A percentile compares a stretch with the other conserved stretches of the same genome.
These are phyloP conservation scores for Drosophila kanapiae DNA, from an alignment of 1,140 invertebrate genomes.

Conservation along the genomic window DNA sequence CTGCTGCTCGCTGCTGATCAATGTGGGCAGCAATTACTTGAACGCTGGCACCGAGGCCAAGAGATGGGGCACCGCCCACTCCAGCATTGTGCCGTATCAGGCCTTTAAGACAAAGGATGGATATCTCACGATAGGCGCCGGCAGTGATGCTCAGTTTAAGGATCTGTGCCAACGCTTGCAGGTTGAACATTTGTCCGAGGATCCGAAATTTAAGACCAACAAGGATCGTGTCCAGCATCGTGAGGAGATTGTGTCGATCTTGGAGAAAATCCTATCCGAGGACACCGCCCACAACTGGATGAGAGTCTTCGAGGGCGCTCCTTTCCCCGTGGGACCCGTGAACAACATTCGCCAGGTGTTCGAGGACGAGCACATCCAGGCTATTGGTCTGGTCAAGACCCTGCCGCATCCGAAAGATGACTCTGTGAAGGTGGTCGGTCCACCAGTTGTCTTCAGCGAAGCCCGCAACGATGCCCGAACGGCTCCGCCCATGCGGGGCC, in stretches of 20 bases:
- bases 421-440: conserved; percentile 92
- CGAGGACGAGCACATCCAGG: conserved; percentile 93
- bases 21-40: conserved; percentile 95
- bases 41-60: conserved; percentile 92
- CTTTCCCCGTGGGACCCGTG: conserved; percentile 95
- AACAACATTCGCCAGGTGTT: conserved; percentile 95
- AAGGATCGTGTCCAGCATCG: conserved; percentile 91
- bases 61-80: conserved; percentile 96
- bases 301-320: conserved; percentile 89
- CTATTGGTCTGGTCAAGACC: conserved; percentile 91
- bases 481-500: conserved; percentile 94
- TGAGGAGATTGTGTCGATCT: conserved; percentile 88
- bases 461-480: conserved; percentile 89
- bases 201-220: conserved; percentile 91
- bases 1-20: conserved; percentile 95
- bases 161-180: conserved; percentile 89
- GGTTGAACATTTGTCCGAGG: conserved; percentile 87
- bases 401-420: conserved; percentile 90
- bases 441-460: conserved; percentile 92
- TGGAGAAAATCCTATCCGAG: conserved; percentile 88
- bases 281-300: conserved; percentile 93
- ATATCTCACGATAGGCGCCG: conserved; percentile 93
- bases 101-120: conserved; percentile 93
- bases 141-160: conserved; percentile 92
- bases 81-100: conserved; percentile 98